phyloP scores from a whole-genome alignment of 2,888 invertebrate species.

The Heliconius aoede region DNA sequence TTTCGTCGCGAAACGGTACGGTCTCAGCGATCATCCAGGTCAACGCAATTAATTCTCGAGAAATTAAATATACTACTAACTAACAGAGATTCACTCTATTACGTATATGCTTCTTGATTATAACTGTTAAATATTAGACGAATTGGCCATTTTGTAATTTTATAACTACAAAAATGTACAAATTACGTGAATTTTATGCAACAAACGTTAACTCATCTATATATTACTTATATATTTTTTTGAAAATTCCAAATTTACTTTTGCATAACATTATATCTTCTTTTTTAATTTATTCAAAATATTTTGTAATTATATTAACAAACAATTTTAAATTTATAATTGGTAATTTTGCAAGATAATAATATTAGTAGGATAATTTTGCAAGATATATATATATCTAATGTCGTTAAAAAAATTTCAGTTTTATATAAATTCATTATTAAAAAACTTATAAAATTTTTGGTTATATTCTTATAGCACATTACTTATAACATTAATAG shows the following conservation, averaged over 20 bases:
- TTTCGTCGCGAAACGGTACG: constrained; percentile 63
- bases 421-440: neutral
- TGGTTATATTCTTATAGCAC: neutral
- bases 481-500: neutral
- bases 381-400: too few relatives aligned
- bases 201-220: constrained; percentile 10
- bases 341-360: too few relatives aligned
- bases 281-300: neutral
- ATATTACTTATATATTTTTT: constrained; percentile 10
- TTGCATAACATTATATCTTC: constrained; percentile 7
- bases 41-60: constrained; percentile 63
- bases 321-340: neutral
- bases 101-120: constrained; percentile 13
- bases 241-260: constrained; percentile 7
- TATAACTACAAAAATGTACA: constrained; percentile 1
- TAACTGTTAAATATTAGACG: constrained; percentile 2
- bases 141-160: constrained; percentile 16
- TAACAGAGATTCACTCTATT: constrained; percentile 8
- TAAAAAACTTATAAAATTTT: neutral
- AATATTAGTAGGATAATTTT: too few relatives aligned
- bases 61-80: constrained; percentile 25
- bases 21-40: constrained; percentile 63
- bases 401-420: too few relatives aligned
- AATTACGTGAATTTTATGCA: constrained; percentile 20
- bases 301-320: neutral